phyloP scores from a whole-genome alignment of 2,888 invertebrate genomes.

The Ceriagrion tenellum region DNA sequence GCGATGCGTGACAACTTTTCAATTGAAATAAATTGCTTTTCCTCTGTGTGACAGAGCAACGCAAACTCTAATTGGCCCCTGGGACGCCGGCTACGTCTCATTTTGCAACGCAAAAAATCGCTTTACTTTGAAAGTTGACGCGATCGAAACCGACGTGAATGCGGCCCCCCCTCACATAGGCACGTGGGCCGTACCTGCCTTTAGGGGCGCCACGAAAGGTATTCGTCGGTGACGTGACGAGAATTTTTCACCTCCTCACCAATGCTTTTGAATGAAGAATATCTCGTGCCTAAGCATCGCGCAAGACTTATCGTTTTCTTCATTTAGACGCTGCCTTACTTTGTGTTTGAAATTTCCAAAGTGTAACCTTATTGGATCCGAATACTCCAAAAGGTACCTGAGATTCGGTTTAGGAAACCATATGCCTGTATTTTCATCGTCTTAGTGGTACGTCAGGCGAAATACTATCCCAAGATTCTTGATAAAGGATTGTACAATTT shows the following conservation, averaged over 20 bases:
- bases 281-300: not conserved
- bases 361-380: no score
- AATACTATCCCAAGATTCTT: no score
- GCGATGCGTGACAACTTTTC: constrained; percentile 64
- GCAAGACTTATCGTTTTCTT: not conserved
- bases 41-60: constrained; percentile 51
- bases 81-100: constrained; percentile 32
- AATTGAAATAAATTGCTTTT: constrained; percentile 66
- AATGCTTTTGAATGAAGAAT: not conserved
- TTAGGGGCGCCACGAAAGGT: not conserved
- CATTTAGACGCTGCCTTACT: not conserved
- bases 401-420: no score
- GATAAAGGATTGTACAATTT: no score
- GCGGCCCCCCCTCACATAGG: not conserved
- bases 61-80: constrained; percentile 61
- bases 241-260: not conserved
- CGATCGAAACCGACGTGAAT: not conserved
- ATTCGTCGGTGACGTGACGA: not conserved
- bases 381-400: no score
- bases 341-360: no score
- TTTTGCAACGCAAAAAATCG: constrained; percentile 36
- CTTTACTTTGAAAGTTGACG: not conserved
- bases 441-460: no score
- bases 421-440: no score
- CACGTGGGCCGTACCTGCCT: not conserved